A percentile compares a stretch with the other conserved stretches of the same genome.
These are phyloP conservation scores for Neoascia interrupta DNA, from an alignment of 2,888 invertebrate genomes.

Conservation along the genomic window DNA sequence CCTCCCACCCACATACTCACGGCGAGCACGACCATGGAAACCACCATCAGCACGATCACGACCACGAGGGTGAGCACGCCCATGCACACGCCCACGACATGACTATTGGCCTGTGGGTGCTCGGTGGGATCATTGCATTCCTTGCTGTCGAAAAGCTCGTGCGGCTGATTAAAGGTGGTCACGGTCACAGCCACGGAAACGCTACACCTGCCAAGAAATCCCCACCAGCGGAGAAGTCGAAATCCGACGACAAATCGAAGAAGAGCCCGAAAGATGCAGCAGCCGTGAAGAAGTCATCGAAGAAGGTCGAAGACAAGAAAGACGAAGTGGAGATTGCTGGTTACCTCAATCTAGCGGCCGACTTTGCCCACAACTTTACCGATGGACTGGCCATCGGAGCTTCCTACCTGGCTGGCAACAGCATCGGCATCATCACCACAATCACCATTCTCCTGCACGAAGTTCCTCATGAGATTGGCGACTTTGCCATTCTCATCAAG, in stretches of 20 bases:
- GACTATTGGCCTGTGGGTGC: conserved; percentile 95
- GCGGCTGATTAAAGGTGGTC: conserved; percentile 90
- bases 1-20: conserved; percentile 83
- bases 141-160: conserved; percentile 96
- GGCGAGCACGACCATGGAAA: conserved; percentile 73
- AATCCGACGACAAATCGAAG: conserved; percentile 51
- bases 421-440: conserved; percentile 93
- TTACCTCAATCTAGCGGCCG: conserved; percentile 98
- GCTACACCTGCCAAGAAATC: conserved; percentile 68
- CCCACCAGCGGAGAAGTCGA: conserved; percentile 54
- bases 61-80: conserved; percentile 77
- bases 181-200: conserved; percentile 86
- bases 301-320: conserved; percentile 78
- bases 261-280: conserved; percentile 36
- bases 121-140: conserved; percentile 95
- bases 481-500: conserved; percentile 98
- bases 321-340: conserved; percentile 88
- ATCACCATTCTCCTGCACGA: conserved; percentile 98
- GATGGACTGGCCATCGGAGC: conserved; percentile 99
- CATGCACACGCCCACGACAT: conserved; percentile 87
- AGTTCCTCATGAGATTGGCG: conserved; percentile 99
- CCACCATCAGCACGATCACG: conserved; percentile 76
- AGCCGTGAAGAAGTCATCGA: conserved; percentile 70
- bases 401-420: conserved; percentile 95
- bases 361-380: conserved; percentile 99